Base-by-base conservation (phyloP, 2,888 invertebrate species). In the Temnothorax unifasciatus region DNA sequence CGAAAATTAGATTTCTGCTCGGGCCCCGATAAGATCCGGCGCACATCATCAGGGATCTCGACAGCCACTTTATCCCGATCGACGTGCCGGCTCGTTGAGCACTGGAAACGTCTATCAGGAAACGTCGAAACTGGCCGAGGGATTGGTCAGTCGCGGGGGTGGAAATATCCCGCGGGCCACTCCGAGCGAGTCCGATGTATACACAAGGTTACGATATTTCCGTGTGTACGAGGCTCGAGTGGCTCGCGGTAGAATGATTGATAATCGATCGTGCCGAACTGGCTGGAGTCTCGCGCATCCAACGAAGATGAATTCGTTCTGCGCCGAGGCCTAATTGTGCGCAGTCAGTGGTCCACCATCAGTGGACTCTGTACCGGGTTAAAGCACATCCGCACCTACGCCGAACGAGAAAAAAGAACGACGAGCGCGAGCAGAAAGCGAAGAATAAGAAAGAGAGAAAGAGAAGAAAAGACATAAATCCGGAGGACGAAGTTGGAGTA, bases 301-400 rank as follows among this genome's bases (percentile, higher is more conserved):
- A 92, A 93, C 93, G 92, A 93, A 93, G 93, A 93, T 93, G 93
- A 93, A 93, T 93, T 93, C 90, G 92, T 93, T 93, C 92, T 90
- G 91, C 91, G 91, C 90, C 87, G 90, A 90, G 90, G 85, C 92
- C 93, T 93, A 93, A 93, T 93, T 93, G 93, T 93, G 93, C 93
- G 87, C 93, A 92, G 93, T 93, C 92, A 93, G 93, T 90, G 93
- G 93, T 93, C 93, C 90, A 88, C 63, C 75, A 74, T 61, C 82
- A 76, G 90, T 86, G 86, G 88, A 88, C 87, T 85, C 64, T 73
- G 84, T 85, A 85, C 79, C 76, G 83, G 84, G 83, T 88, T 87
- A 61, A 86, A 68, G 61, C 50, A 71, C 82, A 86, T 87, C 89
- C 90, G 87, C 90, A 87, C 90, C 90, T 86, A 90, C 90, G 85